Percentiles rank a stretch among this genome's conserved stretches.
Evolutionary conservation across 2,888 invertebrate genomes (phyloP).

Genomic region (Pollenia amentaria): DNA sequence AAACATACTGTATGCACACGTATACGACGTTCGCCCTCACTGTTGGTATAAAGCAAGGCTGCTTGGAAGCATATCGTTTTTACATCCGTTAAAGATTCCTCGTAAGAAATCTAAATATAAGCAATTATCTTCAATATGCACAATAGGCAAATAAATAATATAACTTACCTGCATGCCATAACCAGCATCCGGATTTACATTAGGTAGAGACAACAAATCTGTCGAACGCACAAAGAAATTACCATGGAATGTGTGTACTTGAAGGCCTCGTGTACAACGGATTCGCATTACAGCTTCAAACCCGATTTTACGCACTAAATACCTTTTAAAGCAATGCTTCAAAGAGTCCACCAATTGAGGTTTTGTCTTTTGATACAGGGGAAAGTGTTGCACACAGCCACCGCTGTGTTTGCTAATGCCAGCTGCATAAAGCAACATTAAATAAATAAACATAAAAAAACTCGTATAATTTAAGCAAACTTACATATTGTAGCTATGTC

Average conservation of each 20-base stretch:
- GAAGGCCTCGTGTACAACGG: conserved; percentile 95
- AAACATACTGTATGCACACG: conserved; percentile 98
- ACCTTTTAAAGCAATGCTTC: conserved; percentile 91
- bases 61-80: conserved; percentile 98
- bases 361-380: conserved; percentile 91
- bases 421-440: conserved; percentile 84
- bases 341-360: conserved; percentile 90
- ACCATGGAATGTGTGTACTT: conserved; percentile 99
- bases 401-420: conserved; percentile 98
- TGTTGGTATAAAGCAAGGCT: conserved; percentile 97
- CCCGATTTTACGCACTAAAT: conserved; percentile 98
- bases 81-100: conserved; percentile 94
- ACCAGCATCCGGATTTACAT: conserved; percentile 98
- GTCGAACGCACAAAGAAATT: conserved; percentile 99
- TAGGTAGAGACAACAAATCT: conserved; percentile 97
- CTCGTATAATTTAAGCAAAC: conserved; percentile 80
- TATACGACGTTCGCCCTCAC: conserved; percentile 97
- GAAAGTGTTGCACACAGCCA: conserved; percentile 96
- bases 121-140: neutral
- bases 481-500: conserved; percentile 97
- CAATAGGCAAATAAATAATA: neutral
- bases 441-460: too few species aligned
- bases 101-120: conserved; percentile 88
- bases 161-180: conserved; percentile 96
- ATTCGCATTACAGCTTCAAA: conserved; percentile 99